Evolutionary conservation across 2,113 vertebrate species (phyloP).

Genomic region (Ictalurus punctatus): DNA sequence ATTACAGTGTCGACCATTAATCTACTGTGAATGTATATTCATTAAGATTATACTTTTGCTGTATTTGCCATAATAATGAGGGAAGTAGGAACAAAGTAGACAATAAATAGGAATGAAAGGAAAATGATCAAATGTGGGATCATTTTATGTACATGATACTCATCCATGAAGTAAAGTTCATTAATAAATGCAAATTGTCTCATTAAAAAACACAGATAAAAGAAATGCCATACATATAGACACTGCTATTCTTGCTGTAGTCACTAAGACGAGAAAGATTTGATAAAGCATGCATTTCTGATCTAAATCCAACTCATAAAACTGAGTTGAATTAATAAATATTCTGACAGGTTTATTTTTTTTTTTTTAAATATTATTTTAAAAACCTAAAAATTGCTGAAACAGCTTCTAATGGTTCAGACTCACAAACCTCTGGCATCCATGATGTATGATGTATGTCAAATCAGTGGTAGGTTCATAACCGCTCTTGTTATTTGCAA

Average conservation of each 20-base stretch:
- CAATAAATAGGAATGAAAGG: background rate
- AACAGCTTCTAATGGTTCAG: background rate
- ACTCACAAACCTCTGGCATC: background rate
- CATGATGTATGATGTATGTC: background rate
- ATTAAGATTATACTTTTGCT: background rate
- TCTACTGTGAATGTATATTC: background rate
- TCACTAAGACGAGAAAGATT: background rate
- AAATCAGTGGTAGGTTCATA: conserved; percentile 14
- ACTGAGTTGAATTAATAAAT: background rate
- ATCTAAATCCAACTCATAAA: background rate
- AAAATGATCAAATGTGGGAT: background rate
- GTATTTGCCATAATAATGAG: background rate
- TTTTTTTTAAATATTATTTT: background rate
- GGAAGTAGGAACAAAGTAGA: background rate
- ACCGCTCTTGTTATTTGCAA: background rate
- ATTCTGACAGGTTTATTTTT: background rate
- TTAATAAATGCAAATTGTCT: background rate
- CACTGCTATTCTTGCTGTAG: background rate
- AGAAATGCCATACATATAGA: background rate
- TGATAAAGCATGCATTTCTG: background rate
- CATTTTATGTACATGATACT: too few relatives aligned
- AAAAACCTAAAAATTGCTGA: background rate
- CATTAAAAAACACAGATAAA: background rate
- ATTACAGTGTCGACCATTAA: background rate
- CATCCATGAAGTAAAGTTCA: background rate